A percentile compares a stretch with the other conserved stretches of the same genome.
Evolutionary conservation across 2,888 invertebrate genomes (phyloP).

Genomic region (Oligia latruncula): DNA sequence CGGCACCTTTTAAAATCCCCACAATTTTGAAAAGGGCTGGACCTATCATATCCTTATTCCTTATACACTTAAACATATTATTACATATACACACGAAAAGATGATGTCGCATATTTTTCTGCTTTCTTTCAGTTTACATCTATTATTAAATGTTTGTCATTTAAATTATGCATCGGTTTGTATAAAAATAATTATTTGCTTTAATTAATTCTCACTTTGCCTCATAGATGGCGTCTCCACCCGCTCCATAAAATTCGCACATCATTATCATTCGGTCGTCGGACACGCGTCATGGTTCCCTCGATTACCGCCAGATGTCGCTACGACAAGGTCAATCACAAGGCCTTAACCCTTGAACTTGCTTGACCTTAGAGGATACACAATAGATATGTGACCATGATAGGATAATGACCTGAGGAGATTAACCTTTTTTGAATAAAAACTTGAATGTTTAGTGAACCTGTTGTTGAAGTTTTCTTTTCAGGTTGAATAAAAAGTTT

Average conservation of each 20-base stretch:
- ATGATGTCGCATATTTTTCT: not conserved
- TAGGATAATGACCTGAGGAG: constrained; percentile 26
- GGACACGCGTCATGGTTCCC: constrained; percentile 24
- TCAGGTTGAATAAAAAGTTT: not conserved
- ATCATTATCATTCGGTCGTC: constrained; percentile 14
- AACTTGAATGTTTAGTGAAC: constrained; percentile 3
- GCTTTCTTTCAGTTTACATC: not conserved
- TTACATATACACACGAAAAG: not conserved
- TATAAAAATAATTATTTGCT: not conserved
- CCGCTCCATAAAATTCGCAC: constrained; percentile 34
- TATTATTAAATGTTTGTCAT: not conserved
- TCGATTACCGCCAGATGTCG: constrained; percentile 47
- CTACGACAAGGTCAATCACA: constrained; percentile 46
- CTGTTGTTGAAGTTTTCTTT: constrained; percentile 24
- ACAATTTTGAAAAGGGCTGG: not conserved
- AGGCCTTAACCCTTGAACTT: constrained; percentile 47
- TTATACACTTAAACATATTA: too few relatives aligned
- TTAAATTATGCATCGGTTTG: not conserved
- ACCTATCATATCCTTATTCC: not conserved
- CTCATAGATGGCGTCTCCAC: constrained; percentile 41
- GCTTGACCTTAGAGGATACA: constrained; percentile 13
- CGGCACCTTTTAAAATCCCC: not conserved
- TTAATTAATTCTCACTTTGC: not conserved
- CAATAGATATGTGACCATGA: constrained; percentile 33
- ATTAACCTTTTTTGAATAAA: constrained; percentile 29